A percentile compares a stretch with the other conserved stretches of the same genome.
These are phyloP conservation scores for Chrysocyon brachyurus DNA, from an alignment of 2,797 vertebrate species.

Conservation along the genomic window DNA sequence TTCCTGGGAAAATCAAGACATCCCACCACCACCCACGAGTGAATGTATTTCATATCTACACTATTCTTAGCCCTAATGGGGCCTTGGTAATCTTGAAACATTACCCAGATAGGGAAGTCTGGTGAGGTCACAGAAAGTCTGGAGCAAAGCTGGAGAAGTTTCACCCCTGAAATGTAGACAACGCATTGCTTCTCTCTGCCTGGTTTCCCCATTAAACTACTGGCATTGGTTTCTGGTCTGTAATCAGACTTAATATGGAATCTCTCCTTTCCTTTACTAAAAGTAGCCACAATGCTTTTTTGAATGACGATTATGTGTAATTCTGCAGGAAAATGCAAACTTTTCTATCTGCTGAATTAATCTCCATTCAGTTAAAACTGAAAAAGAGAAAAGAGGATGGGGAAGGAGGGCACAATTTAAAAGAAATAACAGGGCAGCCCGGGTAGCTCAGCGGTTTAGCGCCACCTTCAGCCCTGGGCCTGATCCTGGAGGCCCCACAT, in stretches of 20 bases:
- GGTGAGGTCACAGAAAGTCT: neutral
- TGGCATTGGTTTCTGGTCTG: neutral
- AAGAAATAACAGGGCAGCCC: neutral
- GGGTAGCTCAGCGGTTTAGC: too few relatives aligned
- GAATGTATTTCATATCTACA: too few relatives aligned
- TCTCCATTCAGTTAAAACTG: neutral
- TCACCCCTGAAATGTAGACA: neutral
- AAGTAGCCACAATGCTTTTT: conserved; percentile 46
- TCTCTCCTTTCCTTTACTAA: conserved; percentile 47
- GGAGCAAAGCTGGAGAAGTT: neutral
- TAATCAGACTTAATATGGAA: conserved; percentile 12
- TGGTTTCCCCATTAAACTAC: neutral
- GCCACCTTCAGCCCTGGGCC: too few relatives aligned
- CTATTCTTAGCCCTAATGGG: neutral
- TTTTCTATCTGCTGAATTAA: conserved; percentile 2
- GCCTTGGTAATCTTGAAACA: neutral
- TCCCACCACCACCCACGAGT: neutral
- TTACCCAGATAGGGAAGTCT: neutral
- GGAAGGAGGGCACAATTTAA: neutral
- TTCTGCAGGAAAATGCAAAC: neutral
- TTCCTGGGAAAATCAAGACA: neutral
- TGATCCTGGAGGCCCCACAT: too few relatives aligned
- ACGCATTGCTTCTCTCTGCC: neutral
- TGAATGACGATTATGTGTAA: conserved; percentile 33
- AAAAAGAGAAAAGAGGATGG: neutral